Evolutionary conservation across 2,797 vertebrate species (phyloP).

Genomic region (Enteromius afrohamiltoni): DNA sequence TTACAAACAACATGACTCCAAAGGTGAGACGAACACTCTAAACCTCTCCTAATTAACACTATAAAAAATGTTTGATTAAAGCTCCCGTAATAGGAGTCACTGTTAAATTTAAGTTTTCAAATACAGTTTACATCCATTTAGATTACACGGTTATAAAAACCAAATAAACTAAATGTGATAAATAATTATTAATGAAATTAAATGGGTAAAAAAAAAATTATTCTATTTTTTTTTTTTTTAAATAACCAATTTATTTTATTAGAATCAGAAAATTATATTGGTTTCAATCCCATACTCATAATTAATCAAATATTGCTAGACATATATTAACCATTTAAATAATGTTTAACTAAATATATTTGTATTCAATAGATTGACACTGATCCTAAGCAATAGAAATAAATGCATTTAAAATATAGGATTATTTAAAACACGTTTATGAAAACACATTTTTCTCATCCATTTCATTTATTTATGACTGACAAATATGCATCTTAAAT

Average conservation of each 20-base stretch:
- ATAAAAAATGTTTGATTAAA: not conserved
- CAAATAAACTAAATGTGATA: not conserved
- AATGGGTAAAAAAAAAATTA: no score
- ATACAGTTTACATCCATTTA: not conserved
- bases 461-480: not conserved
- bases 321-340: not conserved
- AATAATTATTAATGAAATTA: not conserved
- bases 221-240: no score
- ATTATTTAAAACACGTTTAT: not conserved
- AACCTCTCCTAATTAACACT: not conserved
- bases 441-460: no score
- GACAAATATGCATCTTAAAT: no score
- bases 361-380: not conserved
- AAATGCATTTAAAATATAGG: not conserved
- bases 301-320: not conserved
- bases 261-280: not conserved
- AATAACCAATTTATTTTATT: not conserved
- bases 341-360: not conserved
- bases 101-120: not conserved
- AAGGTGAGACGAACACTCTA: constrained; percentile 79
- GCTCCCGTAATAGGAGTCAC: not conserved
- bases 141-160: not conserved
- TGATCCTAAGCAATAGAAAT: not conserved
- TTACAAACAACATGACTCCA: constrained; percentile 94
- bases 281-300: not conserved